Evolutionary conservation across 2,888 invertebrate species (phyloP).

Genomic region (Antheraea yamamai): DNA sequence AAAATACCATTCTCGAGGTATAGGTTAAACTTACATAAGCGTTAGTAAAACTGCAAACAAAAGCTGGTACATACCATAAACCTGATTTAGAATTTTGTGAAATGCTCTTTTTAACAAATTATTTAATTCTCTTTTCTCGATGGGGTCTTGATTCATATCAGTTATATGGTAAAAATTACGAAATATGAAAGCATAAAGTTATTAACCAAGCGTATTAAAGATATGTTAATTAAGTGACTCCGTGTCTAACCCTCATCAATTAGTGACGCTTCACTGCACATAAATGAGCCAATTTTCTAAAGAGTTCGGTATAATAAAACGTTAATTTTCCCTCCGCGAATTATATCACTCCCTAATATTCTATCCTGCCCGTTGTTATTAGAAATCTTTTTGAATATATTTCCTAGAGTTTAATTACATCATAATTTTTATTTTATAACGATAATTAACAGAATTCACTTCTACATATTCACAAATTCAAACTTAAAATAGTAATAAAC

Average conservation of each 20-base stretch:
- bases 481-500: too few relatives aligned
- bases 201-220: conserved; percentile 29
- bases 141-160: background rate
- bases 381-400: background rate
- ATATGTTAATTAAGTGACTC: conserved; percentile 36
- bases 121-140: background rate
- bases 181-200: conserved; percentile 23
- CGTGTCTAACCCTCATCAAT: conserved; percentile 43
- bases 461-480: too few relatives aligned
- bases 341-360: conserved; percentile 19
- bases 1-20: too few relatives aligned
- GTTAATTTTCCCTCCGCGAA: conserved; percentile 26
- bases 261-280: conserved; percentile 37
- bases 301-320: conserved; percentile 23
- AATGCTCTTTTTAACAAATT: background rate
- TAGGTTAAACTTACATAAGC: too few relatives aligned
- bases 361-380: conserved; percentile 10
- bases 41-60: too few relatives aligned
- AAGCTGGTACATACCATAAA: too few relatives aligned
- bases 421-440: background rate
- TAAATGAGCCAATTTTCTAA: conserved; percentile 37
- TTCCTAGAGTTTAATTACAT: background rate
- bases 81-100: background rate
- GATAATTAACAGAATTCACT: background rate
- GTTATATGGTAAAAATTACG: background rate